Evolutionary conservation across 2,113 vertebrate species (phyloP), one percentile per base, ranked within the genome.

Genomic region (Polyodon spathula): DNA sequence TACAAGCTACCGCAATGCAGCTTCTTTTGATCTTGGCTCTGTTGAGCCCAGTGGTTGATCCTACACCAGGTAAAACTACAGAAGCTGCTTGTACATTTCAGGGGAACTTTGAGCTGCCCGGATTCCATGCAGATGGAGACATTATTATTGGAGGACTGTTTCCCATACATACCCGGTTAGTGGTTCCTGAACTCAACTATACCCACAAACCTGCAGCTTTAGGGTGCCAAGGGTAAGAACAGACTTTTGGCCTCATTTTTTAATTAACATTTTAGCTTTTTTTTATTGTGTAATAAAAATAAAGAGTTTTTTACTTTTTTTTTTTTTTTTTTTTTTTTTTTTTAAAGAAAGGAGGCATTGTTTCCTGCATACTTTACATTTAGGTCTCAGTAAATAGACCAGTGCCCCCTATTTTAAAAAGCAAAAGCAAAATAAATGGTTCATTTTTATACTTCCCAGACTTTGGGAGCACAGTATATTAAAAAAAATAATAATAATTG

Each of bases 61-160:
- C 27, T 27, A 27, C 27, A 27, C 27, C 27, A 27, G 27, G 27
- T 27, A 27, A 27, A 27, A 27, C 27, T 2, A 27, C 27, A 27
- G 50, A 38, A 17, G 59, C 58, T 50, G 44, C 12, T 52, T 85
- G 80, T 60, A 66, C 40, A 8, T 60, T 81, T 10, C 77, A 68
- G 62, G 73, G 2, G 70, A 54, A 50, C 48, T 0, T 8, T 68
- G 48, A 62, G 55, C 37, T 58, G 37, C 10, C 72, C 79, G 63
- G 75, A 55, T 3, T 74, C 27, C 27, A 80, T 38, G 73, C 69
- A 65, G 73, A 76, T 11, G 81, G 81, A 43, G 80, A 84, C 58
- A 81, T 76, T 27, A 2, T 81, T 14, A 69, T 83, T 51, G 82
- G 80, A 3, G 78, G 80, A 11, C 68, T 74, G 66, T 86, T 86